phyloP scores from a whole-genome alignment of 2,888 invertebrate species.

The Amiota minor region DNA sequence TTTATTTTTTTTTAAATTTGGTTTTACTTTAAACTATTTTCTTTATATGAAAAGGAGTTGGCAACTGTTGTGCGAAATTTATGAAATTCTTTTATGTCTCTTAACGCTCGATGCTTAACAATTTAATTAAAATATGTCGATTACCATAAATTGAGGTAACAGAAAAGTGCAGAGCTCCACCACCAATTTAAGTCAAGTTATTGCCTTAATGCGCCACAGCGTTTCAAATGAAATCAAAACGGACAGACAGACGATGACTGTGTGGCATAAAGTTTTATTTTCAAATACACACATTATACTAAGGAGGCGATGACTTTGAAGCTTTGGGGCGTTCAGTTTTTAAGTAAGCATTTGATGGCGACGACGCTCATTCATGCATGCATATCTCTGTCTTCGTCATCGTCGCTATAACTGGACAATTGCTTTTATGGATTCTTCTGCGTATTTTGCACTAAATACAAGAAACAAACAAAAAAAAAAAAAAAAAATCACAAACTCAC shows the following conservation, averaged over 20 bases:
- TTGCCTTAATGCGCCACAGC: neutral
- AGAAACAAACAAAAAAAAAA: neutral
- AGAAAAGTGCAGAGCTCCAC: neutral
- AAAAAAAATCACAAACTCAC: neutral
- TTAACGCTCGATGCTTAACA: conserved; percentile 44
- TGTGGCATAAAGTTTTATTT: conserved; percentile 1
- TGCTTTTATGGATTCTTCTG: conserved; percentile 24
- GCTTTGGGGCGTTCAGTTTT: neutral
- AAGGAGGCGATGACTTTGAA: conserved; percentile 26
- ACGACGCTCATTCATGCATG: neutral
- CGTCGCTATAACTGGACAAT: conserved; percentile 18
- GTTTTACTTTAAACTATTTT: neutral
- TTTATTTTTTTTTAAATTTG: neutral
- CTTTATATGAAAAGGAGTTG: neutral
- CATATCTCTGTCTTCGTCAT: neutral
- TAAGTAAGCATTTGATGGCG: no score
- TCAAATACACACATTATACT: conserved; percentile 27
- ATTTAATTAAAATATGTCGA: conserved; percentile 61
- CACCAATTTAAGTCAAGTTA: conserved; percentile 5
- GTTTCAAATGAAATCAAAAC: no score
- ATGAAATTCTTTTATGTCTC: conserved; percentile 37
- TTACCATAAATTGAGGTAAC: conserved; percentile 41
- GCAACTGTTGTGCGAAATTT: conserved; percentile 21
- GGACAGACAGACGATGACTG: neutral
- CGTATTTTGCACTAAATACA: conserved; percentile 20